phyloP scores from a whole-genome alignment of 2,888 invertebrate species.

The Hydrotaea diabolus region DNA sequence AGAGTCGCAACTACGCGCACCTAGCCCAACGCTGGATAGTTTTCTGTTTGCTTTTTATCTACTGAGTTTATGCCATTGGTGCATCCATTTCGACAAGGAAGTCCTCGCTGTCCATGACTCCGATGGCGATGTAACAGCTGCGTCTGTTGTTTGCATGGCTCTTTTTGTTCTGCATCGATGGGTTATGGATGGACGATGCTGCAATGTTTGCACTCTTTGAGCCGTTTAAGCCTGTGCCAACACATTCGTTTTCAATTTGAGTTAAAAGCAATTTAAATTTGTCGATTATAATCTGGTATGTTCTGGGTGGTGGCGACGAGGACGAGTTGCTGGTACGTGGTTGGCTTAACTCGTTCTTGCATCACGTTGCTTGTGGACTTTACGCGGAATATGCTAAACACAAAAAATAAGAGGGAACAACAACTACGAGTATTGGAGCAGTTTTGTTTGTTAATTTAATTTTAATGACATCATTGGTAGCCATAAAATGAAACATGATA shows the following conservation, averaged over 20 bases:
- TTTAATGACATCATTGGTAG: conserved; percentile 29
- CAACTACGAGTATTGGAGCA: conserved; percentile 5
- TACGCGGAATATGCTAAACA: neutral
- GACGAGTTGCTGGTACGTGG: neutral
- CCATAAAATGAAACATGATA: neutral
- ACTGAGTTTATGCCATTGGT: neutral
- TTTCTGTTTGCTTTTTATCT: neutral
- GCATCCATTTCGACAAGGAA: neutral
- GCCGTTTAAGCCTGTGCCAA: neutral
- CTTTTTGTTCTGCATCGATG: neutral
- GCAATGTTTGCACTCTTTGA: neutral
- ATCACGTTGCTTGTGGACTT: neutral
- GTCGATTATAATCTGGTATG: neutral
- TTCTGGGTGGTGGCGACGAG: neutral
- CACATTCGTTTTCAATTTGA: neutral
- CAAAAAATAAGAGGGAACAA: neutral
- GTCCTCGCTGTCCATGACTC: neutral
- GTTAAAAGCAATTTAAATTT: conserved; percentile 16
- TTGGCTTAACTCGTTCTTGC: neutral
- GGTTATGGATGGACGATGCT: neutral
- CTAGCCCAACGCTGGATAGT: neutral
- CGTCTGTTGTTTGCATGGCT: neutral
- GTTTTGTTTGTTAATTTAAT: conserved; percentile 16
- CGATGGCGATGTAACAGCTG: neutral
- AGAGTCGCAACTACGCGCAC: neutral